A percentile compares a stretch with the other conserved stretches of the same genome.
phyloP scores from a whole-genome alignment of 2,797 vertebrate species.

The Micromesistius poutassou region DNA sequence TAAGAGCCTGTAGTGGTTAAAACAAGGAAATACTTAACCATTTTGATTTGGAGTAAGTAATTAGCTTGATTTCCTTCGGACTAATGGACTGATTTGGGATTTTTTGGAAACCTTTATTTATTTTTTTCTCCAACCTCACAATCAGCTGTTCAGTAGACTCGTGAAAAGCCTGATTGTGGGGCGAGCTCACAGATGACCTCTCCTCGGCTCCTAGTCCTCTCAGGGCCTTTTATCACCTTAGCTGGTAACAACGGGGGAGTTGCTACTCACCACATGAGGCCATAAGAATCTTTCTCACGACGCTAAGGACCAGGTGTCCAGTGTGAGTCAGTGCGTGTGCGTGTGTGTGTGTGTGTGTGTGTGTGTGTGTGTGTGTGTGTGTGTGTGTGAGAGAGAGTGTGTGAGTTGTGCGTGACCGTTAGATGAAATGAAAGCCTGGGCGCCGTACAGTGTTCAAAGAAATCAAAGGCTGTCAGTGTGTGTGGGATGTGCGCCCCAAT shows the following conservation, averaged over 20 bases:
- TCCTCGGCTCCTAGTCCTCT: background rate
- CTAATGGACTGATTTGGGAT: too few species aligned
- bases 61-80: too few species aligned
- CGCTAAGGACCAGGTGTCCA: background rate
- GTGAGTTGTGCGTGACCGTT: background rate
- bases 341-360: background rate
- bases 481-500: conserved; percentile 53
- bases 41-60: too few species aligned
- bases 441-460: conserved; percentile 56
- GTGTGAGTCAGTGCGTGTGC: background rate
- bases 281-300: conserved; percentile 26
- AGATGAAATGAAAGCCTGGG: conserved; percentile 43
- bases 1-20: too few species aligned
- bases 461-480: conserved; percentile 58
- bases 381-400: too few species aligned
- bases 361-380: background rate
- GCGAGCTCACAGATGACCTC: background rate
- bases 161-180: too few species aligned
- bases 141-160: too few species aligned
- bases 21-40: too few species aligned
- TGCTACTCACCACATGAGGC: background rate
- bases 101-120: too few species aligned
- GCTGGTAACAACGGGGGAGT: background rate
- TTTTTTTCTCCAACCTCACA: too few species aligned
- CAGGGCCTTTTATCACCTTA: background rate